Evolutionary conservation across 2,797 vertebrate species (phyloP).

Genomic region (Galagoides demidoff): DNA sequence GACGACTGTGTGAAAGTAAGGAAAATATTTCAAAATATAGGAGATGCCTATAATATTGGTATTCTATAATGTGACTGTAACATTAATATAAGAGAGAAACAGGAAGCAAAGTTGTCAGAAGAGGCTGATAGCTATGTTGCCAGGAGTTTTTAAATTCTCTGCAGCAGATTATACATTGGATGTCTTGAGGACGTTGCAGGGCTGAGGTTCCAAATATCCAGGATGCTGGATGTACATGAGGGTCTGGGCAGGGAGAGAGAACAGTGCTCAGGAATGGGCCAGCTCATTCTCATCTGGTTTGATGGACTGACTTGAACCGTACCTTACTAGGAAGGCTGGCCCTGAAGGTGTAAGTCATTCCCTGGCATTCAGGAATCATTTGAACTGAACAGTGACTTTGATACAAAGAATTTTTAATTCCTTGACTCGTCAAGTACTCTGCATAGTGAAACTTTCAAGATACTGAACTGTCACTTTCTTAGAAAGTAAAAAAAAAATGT

Average conservation of each 20-base stretch:
- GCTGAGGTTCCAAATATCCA: too few species aligned
- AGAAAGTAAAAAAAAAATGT: background rate
- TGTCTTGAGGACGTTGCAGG: background rate
- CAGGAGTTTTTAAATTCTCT: background rate
- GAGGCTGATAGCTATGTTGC: background rate
- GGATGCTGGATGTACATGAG: background rate
- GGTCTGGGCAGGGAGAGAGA: too few species aligned
- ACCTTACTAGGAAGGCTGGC: background rate
- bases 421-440: background rate
- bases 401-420: background rate
- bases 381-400: conserved; percentile 66
- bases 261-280: too few species aligned
- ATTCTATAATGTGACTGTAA: background rate
- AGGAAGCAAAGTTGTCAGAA: background rate
- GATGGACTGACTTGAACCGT: background rate
- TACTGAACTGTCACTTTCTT: background rate
- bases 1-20: background rate
- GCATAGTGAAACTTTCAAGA: conserved; percentile 8
- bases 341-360: background rate
- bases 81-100: background rate
- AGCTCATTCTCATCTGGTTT: background rate
- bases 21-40: background rate
- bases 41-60: background rate
- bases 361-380: conserved; percentile 18
- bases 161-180: background rate